A percentile compares a stretch with the other conserved stretches of the same genome.
Evolutionary conservation across 2,113 vertebrate species (phyloP).

Genomic region (Gadus macrocephalus): DNA sequence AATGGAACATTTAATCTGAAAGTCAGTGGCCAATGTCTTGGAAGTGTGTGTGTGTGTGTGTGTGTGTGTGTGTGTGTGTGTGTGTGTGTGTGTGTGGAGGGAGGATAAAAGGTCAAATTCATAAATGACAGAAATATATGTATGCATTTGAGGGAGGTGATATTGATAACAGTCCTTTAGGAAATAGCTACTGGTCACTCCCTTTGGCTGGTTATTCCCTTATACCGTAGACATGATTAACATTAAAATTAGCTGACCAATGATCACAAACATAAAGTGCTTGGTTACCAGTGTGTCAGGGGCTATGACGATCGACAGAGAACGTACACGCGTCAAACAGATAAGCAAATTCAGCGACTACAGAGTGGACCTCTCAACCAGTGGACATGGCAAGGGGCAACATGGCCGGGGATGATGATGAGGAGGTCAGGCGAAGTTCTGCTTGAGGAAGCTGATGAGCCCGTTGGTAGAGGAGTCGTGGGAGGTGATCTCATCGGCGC

Average conservation of each 20-base stretch:
- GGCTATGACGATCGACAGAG: not conserved
- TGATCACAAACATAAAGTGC: conserved; percentile 53
- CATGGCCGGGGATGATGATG: rapidly evolving
- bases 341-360: not conserved
- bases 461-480: conserved; percentile 97
- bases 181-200: not conserved
- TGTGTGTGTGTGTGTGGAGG: conserved; percentile 6
- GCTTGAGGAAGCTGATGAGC: conserved; percentile 93
- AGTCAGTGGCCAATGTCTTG: conserved; percentile 14
- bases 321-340: not conserved
- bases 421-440: conserved; percentile 75
- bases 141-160: conserved; percentile 2
- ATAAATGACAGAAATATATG: conserved; percentile 27
- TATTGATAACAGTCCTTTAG: not conserved
- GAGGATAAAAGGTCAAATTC: not conserved
- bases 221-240: conserved; percentile 29
- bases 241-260: conserved; percentile 24
- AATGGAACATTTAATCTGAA: conserved; percentile 57
- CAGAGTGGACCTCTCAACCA: not conserved
- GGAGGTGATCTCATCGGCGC: conserved; percentile 73
- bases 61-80: conserved; percentile 6
- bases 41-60: conserved; percentile 13
- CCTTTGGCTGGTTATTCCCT: not conserved
- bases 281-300: conserved; percentile 10
- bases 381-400: not conserved